A percentile compares a stretch with the other conserved stretches of the same genome.
Conservation (phyloP, 2,113 vertebrate genomes). For the Podarcis muralis region DNA sequence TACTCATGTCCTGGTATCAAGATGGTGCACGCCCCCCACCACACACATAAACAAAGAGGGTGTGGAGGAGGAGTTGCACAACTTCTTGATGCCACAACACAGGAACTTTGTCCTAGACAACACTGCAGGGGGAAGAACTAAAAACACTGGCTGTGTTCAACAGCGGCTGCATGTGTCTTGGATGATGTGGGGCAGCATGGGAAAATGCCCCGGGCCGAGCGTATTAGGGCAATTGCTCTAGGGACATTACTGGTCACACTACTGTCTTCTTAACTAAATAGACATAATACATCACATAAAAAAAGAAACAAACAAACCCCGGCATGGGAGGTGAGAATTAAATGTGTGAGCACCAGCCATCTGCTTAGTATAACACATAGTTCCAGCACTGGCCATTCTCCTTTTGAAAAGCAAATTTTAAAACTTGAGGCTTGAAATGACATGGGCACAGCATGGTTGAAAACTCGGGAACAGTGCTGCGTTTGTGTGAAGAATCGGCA, state of each 20-base stretch:
- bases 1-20: not conserved
- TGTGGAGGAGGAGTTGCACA: not conserved
- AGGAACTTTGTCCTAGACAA: not conserved
- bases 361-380: not conserved
- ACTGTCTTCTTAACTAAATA: not conserved
- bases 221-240: not conserved
- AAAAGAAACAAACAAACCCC: not conserved
- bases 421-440: not conserved
- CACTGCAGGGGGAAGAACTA: not conserved
- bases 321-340: not conserved
- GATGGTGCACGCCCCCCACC: too few species aligned
- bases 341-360: not conserved
- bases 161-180: not conserved
- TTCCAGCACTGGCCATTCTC: not conserved
- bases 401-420: not conserved
- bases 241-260: not conserved
- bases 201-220: not conserved
- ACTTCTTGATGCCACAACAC: not conserved
- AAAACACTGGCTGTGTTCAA: not conserved
- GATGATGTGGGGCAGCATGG: too few species aligned
- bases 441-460: not conserved
- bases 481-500: not conserved
- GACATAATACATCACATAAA: not conserved
- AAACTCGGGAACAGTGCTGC: not conserved
- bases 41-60: not conserved